Evolutionary conservation across 2,113 vertebrate genomes (phyloP), one percentile per base, ranked within the genome.

Genomic region (Bambusicola thoracicus): DNA sequence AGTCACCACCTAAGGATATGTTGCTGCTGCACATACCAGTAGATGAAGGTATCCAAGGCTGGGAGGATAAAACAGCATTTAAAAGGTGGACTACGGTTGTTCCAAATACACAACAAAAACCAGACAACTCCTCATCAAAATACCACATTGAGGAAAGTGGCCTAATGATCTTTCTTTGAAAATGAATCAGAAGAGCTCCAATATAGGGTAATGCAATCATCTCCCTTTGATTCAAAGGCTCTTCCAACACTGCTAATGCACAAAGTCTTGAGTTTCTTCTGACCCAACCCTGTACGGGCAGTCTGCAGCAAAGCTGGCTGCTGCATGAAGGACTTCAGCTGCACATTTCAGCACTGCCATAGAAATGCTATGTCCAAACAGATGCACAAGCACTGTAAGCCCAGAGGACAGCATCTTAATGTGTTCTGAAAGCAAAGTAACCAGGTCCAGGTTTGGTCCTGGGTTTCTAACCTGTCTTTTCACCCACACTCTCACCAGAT

Each of bases 381-480:
- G 27, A 38, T 22, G 29, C 19, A 24, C 2, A 5, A 44, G 34
- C 18, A 13, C n/a, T 18, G 38, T 8, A 46, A 2, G 1, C 20
- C 53, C 3, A 7, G 76, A 2, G 58, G 67, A 40, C 4, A 5
- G 1, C 9, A 63, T 1, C 53, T 41, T 8, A 58, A 3, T 7
- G 0, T 1, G 10, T 41, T 20, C 67, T 36, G 46, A 62, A 62
- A 62, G 6, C 13, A 67, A 46, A 68, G 51, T 36, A 41, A 8
- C 8, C 11, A 15, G n/a, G 16, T 20, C 46, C 16, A 29, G 63
- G 7, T 51, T 6, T 66, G 87, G 41, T 29, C 62, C 62, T 2
- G 1, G 2, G 4, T 8, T 48, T 19, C 58, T 51, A 16, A 0
- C 12, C 29, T 36, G 51, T 3, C 62, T 61, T 61, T 43, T n/a